These are phyloP conservation scores for Listronotus bonariensis DNA, from an alignment of 1,140 invertebrate species.

Conservation along the genomic window DNA sequence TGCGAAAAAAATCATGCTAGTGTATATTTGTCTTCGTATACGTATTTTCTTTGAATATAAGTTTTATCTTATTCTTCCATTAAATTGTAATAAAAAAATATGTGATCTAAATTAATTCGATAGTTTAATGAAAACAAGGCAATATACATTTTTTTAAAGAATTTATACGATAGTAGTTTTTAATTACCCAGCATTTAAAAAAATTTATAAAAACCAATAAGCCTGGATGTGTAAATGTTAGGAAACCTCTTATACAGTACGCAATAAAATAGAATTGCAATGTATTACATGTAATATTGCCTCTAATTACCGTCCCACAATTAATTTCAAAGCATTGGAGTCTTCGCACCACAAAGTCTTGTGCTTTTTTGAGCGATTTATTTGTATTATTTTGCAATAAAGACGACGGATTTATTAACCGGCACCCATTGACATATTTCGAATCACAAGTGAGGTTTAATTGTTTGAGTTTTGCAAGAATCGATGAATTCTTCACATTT, in stretches of 20 bases:
- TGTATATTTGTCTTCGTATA: too few relatives aligned
- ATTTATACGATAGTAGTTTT: too few relatives aligned
- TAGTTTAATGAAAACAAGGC: too few relatives aligned
- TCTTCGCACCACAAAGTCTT: conserved; percentile 4
- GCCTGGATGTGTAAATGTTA: conserved; percentile 1
- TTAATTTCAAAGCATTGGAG: conserved; percentile 6
- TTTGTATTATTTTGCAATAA: conserved; percentile 6
- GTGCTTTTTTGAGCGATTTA: neutral
- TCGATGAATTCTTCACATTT: neutral
- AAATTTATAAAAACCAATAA: neutral
- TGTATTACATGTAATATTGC: conserved; percentile 10
- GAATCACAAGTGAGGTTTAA: neutral
- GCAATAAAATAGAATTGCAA: conserved; percentile 13
- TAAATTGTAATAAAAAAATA: too few relatives aligned
- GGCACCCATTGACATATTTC: conserved; percentile 5
- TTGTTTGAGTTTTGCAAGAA: conserved; percentile 12
- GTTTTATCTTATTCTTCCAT: too few relatives aligned
- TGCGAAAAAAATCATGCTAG: too few relatives aligned
- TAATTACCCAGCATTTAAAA: too few relatives aligned
- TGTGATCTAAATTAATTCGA: too few relatives aligned
- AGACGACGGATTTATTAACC: conserved; percentile 1
- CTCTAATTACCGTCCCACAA: conserved; percentile 8
- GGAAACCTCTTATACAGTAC: conserved; percentile 1
- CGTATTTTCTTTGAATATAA: too few relatives aligned
- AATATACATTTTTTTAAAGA: too few relatives aligned